Evolutionary conservation across 2,888 invertebrate species (phyloP), one percentile per base, ranked within the genome.

Genomic region (Microplitis deprimator): DNA sequence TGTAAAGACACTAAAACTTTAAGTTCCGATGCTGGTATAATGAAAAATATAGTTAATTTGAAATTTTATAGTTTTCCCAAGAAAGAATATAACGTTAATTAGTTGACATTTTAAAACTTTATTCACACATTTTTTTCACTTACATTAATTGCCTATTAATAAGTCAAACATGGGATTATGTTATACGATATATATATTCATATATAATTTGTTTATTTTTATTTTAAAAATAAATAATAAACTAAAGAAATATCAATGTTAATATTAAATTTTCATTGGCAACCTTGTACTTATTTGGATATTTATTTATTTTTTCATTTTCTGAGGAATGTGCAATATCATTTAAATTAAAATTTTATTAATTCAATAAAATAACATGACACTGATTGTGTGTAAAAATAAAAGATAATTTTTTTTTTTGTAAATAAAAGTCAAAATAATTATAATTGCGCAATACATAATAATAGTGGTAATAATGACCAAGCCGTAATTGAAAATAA

Each of bases 101-200:
- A 80, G 83, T 85, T 84, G 83, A 85, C 85, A 85, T 86, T 88
- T 89, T 86, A 79, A 87, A 89, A 89, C 87, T 89, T 89, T 89
- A 89, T 89, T 89, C 89, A 89, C 89, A 89, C 89, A 89, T 86
- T 88, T 87, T 20, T 86, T 87, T 87, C 85, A 88, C 89, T 89
- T 89, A 89, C 89, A 89, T 88, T 81, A 82, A 85, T 87, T 86
- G 84, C 84, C 86, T 85, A 84, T 82, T 81, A 50, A 86, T 87
- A 87, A 89, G 87, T 87, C 87, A 86, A 88, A 89, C 87, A 86
- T 87, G 88, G 85, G 84, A 85, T 87, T 85, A 88, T 84, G 85
- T 85, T 86, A 85, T 83, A 82, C 85, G 82, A 85, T 86, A 87
- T 87, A 87, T 86, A 70, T 73, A 69, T 77, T 50, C 62, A 67